Percentiles rank a stretch among this genome's conserved stretches.
Evolutionary conservation across 2,113 vertebrate genomes (phyloP).

Genomic region (Gymnorhina tibicen): DNA sequence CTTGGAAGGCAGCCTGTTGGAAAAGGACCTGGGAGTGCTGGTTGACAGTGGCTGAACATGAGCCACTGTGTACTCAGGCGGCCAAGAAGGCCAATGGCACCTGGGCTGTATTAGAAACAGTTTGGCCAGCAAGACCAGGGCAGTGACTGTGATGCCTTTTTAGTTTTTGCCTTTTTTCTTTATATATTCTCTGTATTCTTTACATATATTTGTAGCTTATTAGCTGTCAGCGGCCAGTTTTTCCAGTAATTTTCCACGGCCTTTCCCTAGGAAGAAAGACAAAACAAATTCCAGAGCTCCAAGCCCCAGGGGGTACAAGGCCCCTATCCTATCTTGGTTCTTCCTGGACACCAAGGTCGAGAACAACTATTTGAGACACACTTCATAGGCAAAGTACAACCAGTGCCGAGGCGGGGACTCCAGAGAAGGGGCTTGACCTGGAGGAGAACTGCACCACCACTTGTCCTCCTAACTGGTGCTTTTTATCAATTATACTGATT

Average conservation of each 20-base stretch:
- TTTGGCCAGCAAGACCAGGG: not conserved
- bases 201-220: not conserved
- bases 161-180: not conserved
- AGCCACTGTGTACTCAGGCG: not conserved
- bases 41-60: not conserved
- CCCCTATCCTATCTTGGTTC: not conserved
- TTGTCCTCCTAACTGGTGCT: too few species aligned
- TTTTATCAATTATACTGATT: too few species aligned
- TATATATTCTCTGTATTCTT: not conserved
- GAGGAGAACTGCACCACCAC: too few species aligned
- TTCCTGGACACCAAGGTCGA: not conserved
- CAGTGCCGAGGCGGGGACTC: too few species aligned
- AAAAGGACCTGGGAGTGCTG: not conserved
- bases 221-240: not conserved
- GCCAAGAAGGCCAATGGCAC: not conserved
- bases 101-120: not conserved
- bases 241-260: not conserved
- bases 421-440: too few species aligned
- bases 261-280: not conserved
- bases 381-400: too few species aligned
- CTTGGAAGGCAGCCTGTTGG: not conserved
- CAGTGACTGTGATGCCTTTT: not conserved
- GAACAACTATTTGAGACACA: too few species aligned
- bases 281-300: not conserved
- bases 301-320: not conserved